Base-by-base conservation (phyloP, 2,888 invertebrate genomes). In the Drepanosiphum platanoidis region DNA sequence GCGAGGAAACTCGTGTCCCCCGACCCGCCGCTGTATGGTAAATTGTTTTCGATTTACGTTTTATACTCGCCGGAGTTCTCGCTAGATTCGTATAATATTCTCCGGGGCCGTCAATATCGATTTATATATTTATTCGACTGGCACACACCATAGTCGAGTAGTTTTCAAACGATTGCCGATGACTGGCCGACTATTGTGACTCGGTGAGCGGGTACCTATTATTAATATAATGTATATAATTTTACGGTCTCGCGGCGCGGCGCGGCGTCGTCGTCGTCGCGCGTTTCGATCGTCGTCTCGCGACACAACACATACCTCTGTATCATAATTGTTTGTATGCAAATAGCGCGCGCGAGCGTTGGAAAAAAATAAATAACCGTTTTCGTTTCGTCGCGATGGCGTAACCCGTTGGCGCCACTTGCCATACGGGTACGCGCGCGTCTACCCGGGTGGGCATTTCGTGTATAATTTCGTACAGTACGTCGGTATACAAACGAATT, bases 321-420 rank as follows among this genome's bases (percentile, higher is more conserved):
- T n/a, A n/a, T n/a, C n/a, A n/a, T n/a, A 64, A 78, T 78, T 66
- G 66, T 78, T 42, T 18, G 64, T 78, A 78, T 79, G 42, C 66
- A 64, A 77, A 77, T 77, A 27, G 36, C 36, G 27, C 36, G 36
- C 34, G 18, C 27, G 7, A 4, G 18, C 22, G 22, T 4, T 36
- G 18, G n/a, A n/a, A n/a, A n/a, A n/a, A n/a, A n/a, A n/a, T n/a
- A n/a, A n/a, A 58, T 34, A 75, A 58, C n/a, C n/a, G 77, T 61
- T 58, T 58, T 58, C 27, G 27, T 27, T 36, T 64, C 0, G 46
- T 68, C 46, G 71, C 72, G 30, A 72, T 83, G 61, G 13, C 66
- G 74, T 83, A 83, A 83, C 13, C 74, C 34, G n/a, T 52, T 66
- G 83, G 83, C 83, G 83, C 83, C 83, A 74, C 46, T 5, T 27